These are phyloP conservation scores for Keiferia lycopersicella DNA, from an alignment of 2,888 invertebrate genomes.

Conservation along the genomic window DNA sequence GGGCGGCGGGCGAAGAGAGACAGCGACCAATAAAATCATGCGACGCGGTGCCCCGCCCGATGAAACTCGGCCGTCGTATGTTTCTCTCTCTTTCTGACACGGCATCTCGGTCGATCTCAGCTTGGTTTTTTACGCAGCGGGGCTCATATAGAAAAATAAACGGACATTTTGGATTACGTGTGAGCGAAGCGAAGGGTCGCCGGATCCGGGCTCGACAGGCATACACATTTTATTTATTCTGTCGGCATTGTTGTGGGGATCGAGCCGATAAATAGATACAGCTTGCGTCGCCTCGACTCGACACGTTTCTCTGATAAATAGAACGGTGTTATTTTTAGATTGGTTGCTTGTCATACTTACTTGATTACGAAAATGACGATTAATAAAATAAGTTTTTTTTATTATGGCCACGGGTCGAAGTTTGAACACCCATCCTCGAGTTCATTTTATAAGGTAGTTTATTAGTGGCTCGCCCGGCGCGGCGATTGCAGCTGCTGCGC, in stretches of 20 bases:
- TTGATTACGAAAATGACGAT: no score
- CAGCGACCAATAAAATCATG: slow-evolving; percentile 58
- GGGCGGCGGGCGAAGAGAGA: slow-evolving; percentile 65
- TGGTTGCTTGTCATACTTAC: not conserved
- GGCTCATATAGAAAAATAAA: slow-evolving; percentile 72
- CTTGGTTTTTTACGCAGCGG: slow-evolving; percentile 67
- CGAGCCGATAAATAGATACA: slow-evolving; percentile 72
- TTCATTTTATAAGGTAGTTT: no score
- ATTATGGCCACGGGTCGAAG: no score
- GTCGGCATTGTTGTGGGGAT: slow-evolving; percentile 62
- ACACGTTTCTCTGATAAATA: slow-evolving; percentile 41
- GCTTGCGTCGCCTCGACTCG: slow-evolving; percentile 51
- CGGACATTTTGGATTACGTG: slow-evolving; percentile 79
- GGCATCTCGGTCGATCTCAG: slow-evolving; percentile 60
- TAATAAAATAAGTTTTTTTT: not conserved
- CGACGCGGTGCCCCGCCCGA: slow-evolving; percentile 67
- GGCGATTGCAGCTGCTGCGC: no score
- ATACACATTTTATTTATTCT: slow-evolving; percentile 71
- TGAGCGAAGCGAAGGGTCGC: slow-evolving; percentile 63
- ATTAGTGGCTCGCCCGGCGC: no score
- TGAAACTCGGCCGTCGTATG: slow-evolving; percentile 47
- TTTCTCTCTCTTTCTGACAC: slow-evolving; percentile 59
- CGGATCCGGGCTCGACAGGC: slow-evolving; percentile 65
- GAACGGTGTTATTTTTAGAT: slow-evolving; percentile 36
- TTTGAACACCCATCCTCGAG: no score